Percentiles rank a stretch among this genome's conserved stretches.
Evolutionary conservation across 2,888 invertebrate genomes (phyloP).

Genomic region (Ophion slaviceki): DNA sequence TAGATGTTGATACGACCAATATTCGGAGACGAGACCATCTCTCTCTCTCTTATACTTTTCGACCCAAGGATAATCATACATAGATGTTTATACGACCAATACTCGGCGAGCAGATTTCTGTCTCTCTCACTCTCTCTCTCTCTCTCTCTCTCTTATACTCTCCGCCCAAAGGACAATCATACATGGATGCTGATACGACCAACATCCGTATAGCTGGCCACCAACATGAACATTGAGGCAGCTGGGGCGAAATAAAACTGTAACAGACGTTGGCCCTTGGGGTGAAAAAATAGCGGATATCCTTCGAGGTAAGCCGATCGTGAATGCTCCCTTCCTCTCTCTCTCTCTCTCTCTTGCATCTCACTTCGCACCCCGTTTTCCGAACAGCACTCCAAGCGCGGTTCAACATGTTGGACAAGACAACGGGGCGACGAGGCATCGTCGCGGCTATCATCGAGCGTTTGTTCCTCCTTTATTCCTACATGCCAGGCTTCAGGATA

Average conservation of each 20-base stretch:
- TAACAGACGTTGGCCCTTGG: slow-evolving; percentile 56
- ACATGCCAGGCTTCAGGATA: not conserved
- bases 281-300: slow-evolving; percentile 69
- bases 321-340: slow-evolving; percentile 35
- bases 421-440: not conserved
- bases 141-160: not conserved
- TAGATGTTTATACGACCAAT: slow-evolving; percentile 34
- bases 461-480: slow-evolving; percentile 23
- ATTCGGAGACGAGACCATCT: no score
- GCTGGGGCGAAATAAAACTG: slow-evolving; percentile 68
- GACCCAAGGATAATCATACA: not conserved
- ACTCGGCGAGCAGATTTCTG: slow-evolving; percentile 7
- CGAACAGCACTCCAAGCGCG: slow-evolving; percentile 29
- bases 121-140: not conserved
- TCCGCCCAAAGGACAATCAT: not conserved
- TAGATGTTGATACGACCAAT: no score
- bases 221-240: slow-evolving; percentile 36
- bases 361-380: slow-evolving; percentile 19
- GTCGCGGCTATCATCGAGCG: slow-evolving; percentile 22
- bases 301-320: slow-evolving; percentile 58
- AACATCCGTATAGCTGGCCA: not conserved
- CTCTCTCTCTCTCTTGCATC: slow-evolving; percentile 9
- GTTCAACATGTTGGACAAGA: slow-evolving; percentile 10
- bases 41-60: not conserved
- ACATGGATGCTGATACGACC: not conserved